A percentile compares a stretch with the other conserved stretches of the same genome.
phyloP scores from a whole-genome alignment of 1,140 invertebrate species.

The Lordiphosa collinella region DNA sequence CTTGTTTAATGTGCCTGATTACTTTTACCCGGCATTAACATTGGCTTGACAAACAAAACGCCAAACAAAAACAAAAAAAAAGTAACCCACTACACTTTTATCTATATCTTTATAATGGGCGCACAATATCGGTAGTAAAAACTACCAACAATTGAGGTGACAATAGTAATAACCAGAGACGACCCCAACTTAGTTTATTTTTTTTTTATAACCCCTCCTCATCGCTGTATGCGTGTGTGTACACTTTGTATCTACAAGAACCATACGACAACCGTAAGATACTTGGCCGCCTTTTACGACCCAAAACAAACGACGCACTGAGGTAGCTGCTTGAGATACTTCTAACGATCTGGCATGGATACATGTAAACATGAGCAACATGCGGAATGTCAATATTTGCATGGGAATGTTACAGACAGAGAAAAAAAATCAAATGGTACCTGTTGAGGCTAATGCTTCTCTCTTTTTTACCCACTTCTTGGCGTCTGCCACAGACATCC shows the following conservation, averaged over 20 bases:
- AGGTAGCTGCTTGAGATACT: slow-evolving; percentile 53
- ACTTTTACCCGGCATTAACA: slow-evolving; percentile 56
- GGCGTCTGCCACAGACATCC: slow-evolving; percentile 38
- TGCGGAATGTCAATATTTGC: slow-evolving; percentile 65
- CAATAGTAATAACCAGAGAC: slow-evolving; percentile 33
- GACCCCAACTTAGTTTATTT: slow-evolving; percentile 1
- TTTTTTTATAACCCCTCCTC: slow-evolving; percentile 32
- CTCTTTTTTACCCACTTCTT: no score
- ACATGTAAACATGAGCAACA: slow-evolving; percentile 48
- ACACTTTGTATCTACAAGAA: neutral
- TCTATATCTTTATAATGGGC: slow-evolving; percentile 66
- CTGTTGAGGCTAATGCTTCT: slow-evolving; percentile 22
- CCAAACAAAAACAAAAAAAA: slow-evolving; percentile 33
- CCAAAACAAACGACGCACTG: slow-evolving; percentile 57
- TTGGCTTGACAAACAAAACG: slow-evolving; percentile 30
- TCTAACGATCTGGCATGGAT: slow-evolving; percentile 36
- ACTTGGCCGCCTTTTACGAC: slow-evolving; percentile 48
- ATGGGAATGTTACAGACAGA: slow-evolving; percentile 48
- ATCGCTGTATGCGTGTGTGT: neutral
- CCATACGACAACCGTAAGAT: slow-evolving; percentile 11
- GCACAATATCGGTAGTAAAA: slow-evolving; percentile 72
- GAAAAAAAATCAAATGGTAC: slow-evolving; percentile 34
- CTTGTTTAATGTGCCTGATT: slow-evolving; percentile 74
- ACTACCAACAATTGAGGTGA: slow-evolving; percentile 64
- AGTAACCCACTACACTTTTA: slow-evolving; percentile 29